Evolutionary conservation across 2,113 vertebrate species (phyloP), one percentile per base, ranked within the genome.

Genomic region (Nothocercus nigrocapillus): DNA sequence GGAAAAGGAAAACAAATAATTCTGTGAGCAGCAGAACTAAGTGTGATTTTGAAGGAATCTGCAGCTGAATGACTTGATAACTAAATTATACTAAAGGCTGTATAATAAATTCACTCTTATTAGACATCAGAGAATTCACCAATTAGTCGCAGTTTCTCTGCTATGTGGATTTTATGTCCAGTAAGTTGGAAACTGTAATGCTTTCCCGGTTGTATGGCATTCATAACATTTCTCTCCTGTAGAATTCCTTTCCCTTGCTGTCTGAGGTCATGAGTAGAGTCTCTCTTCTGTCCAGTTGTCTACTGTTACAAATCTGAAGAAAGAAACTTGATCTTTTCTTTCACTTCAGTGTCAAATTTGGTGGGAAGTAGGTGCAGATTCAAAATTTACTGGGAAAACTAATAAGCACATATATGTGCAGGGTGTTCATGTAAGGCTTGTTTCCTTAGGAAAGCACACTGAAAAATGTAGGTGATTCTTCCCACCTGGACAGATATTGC

Each of bases 11-110:
- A 93, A 78, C 81, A 11, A 61, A 77, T 44, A 75, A 49, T 73
- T 87, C 93, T 87, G 93, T 0, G 7, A 94, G 86, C 1, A 74
- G 91, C 86, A 94, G 95, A 94, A 87, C 81, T 9, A 63, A 93
- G 93, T 44, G 25, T 92, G 96, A 83, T 85, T 81, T 58, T 88
- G 88, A 73, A 88, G 9, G 5, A 88, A 6, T 5, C 82, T 96
- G 89, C 0, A 1, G 86, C 95, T 95, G 92, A 64, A 62, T 84
- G 93, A 42, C 51, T 87, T 96, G 96, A 93, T 96, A 95, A 70
- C 90, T 95, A 93, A 92, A 96, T 97, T 97, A 92, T 67, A 87
- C 1, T 47, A 92, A 89, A 93, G 62, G 77, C 89, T 82, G 86
- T 0, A 5, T 64, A 11, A 17, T 92, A 89, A 97, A 89, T 93